phyloP scores from a whole-genome alignment of 2,888 invertebrate genomes.

The Argyresthia albistria region DNA sequence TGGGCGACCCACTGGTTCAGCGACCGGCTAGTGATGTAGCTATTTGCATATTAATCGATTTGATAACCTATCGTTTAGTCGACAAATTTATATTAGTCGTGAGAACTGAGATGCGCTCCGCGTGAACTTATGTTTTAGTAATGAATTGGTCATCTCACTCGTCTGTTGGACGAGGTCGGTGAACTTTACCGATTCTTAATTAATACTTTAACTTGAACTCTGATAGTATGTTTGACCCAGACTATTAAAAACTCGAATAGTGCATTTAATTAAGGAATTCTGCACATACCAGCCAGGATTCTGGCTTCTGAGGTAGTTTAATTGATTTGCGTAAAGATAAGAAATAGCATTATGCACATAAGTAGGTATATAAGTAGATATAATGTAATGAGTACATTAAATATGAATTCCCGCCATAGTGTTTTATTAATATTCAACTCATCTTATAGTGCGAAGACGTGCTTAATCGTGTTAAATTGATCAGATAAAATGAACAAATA shows the following conservation, averaged over 20 bases:
- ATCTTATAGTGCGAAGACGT: too few species aligned
- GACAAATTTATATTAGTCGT: conserved; percentile 72
- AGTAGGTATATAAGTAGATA: too few species aligned
- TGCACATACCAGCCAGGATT: too few species aligned
- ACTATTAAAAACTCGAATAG: neutral
- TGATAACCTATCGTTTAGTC: conserved; percentile 68
- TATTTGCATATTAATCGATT: conserved; percentile 71
- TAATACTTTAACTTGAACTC: conserved; percentile 16
- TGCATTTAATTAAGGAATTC: neutral
- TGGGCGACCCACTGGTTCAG: conserved; percentile 45
- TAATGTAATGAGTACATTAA: too few species aligned
- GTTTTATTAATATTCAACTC: too few species aligned
- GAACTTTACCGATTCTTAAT: conserved; percentile 55
- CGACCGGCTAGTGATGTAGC: conserved; percentile 67
- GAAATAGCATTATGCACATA: too few species aligned
- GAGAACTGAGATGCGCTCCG: conserved; percentile 59
- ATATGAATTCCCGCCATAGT: too few species aligned
- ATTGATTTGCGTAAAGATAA: too few species aligned
- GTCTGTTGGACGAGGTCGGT: conserved; percentile 26
- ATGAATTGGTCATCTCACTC: conserved; percentile 59
- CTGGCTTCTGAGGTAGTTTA: too few species aligned
- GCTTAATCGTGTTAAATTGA: too few species aligned
- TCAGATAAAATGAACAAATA: too few species aligned
- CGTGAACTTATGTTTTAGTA: conserved; percentile 71
- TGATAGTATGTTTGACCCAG: too few species aligned